These are phyloP conservation scores for Limonius californicus DNA, from an alignment of 1,140 invertebrate genomes.

Conservation along the genomic window DNA sequence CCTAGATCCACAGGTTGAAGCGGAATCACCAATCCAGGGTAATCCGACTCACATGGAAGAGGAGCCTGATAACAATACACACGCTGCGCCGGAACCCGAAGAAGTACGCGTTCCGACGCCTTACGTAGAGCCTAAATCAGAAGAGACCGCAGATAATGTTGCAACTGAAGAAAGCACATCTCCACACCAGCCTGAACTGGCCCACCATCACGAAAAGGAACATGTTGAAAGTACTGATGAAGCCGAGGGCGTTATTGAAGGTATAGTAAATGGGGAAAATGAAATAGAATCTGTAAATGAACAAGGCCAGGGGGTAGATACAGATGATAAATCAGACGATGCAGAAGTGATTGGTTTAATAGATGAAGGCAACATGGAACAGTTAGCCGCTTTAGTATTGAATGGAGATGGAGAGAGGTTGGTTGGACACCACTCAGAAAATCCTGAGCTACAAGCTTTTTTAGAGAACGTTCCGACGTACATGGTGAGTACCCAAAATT, in stretches of 20 bases:
- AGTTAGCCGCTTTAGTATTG: slow-evolving; percentile 80
- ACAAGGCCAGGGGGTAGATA: slow-evolving; percentile 47
- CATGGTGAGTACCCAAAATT: slow-evolving; percentile 60
- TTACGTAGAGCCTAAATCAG: neutral
- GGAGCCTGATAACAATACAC: slow-evolving; percentile 36
- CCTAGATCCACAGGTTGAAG: slow-evolving; percentile 26
- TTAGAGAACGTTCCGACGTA: slow-evolving; percentile 85
- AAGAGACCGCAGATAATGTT: slow-evolving; percentile 17
- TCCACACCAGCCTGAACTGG: neutral
- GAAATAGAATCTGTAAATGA: slow-evolving; percentile 59
- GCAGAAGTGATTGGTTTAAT: slow-evolving; percentile 60
- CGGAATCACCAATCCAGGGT: too few species aligned
- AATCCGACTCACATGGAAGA: slow-evolving; percentile 17
- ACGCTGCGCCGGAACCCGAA: slow-evolving; percentile 22
- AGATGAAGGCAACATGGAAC: slow-evolving; percentile 78
- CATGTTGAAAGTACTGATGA: neutral
- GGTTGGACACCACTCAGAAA: slow-evolving; percentile 65
- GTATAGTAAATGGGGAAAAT: slow-evolving; percentile 59
- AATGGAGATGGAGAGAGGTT: slow-evolving; percentile 80
- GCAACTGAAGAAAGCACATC: neutral
- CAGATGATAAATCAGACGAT: slow-evolving; percentile 47
- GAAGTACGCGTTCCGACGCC: slow-evolving; percentile 2
- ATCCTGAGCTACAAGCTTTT: slow-evolving; percentile 83
- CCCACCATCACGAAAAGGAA: neutral
- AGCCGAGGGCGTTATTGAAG: slow-evolving; percentile 58